Evolutionary conservation across 1,140 invertebrate genomes (phyloP).

Genomic region (Drosophila suzukii): DNA sequence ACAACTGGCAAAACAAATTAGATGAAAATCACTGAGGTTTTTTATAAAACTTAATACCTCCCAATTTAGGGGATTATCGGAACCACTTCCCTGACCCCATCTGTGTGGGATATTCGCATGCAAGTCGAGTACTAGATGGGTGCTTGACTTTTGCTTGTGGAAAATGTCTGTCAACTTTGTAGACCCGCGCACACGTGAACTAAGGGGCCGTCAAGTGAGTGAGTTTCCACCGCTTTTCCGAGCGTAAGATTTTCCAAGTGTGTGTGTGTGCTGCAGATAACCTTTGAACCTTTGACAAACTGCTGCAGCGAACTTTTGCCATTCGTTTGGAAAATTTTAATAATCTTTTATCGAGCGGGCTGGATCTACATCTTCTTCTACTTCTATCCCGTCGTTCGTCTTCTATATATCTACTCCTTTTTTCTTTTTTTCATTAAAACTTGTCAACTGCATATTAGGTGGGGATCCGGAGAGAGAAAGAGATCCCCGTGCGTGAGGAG

Average conservation of each 20-base stretch:
- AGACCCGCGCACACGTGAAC: constrained; percentile 47
- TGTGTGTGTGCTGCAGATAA: constrained; percentile 40
- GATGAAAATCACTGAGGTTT: background rate
- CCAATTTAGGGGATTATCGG: background rate
- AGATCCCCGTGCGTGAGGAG: constrained; percentile 13
- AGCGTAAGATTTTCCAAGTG: constrained; percentile 7
- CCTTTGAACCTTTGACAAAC: constrained; percentile 71
- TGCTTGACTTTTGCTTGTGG: constrained; percentile 53
- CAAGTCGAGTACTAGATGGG: constrained; percentile 44
- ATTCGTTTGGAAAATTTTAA: constrained; percentile 79
- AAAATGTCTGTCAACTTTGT: constrained; percentile 62
- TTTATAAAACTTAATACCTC: too few species aligned
- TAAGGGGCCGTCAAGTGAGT: constrained; percentile 30
- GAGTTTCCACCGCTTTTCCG: constrained; percentile 24
- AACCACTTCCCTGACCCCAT: background rate
- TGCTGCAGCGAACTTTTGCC: constrained; percentile 63
- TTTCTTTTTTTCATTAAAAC: constrained; percentile 56
- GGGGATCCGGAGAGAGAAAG: background rate
- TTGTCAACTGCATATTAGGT: constrained; percentile 54
- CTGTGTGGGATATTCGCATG: constrained; percentile 10
- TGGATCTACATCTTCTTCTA: constrained; percentile 31
- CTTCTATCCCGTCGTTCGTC: constrained; percentile 28
- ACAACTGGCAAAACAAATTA: background rate
- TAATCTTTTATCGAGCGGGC: constrained; percentile 74
- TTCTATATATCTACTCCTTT: constrained; percentile 16